Base-by-base conservation (phyloP, 2,113 vertebrate genomes). In the Sakesphorus luctuosus region DNA sequence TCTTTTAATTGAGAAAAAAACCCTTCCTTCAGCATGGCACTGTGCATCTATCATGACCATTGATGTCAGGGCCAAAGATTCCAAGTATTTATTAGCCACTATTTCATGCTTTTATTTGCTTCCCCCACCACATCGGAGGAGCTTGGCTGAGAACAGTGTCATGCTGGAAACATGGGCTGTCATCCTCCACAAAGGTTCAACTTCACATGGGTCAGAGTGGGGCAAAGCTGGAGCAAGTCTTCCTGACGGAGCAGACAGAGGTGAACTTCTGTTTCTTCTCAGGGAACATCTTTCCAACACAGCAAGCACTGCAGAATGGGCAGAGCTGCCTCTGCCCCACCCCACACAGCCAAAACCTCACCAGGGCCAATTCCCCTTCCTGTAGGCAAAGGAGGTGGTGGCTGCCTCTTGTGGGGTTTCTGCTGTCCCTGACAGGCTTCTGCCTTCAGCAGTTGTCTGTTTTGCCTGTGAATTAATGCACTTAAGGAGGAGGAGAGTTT, bases 31-130 rank as follows among this genome's bases (percentile, higher is more conserved):
- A 56, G 33, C 13, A 9, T 24, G 43, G 50, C 23, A 33, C 26
- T 0, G 0, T n/a, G 52, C 77, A 79, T 55, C 7, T 67, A 13
- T 55, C 53, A 24, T 18, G 29, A 58, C 33, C 52, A 28, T 10
- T 50, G 21, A 25, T 21, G 36, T 71, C 68, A 80, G 38, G 31
- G 28, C 44, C 84, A 56, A 61, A 68, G 47, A 71, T n/a, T 46
- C 35, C 47, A 91, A 36, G 67, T 36, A 18, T 10, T 7, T 28
- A 43, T n/a, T 31, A 63, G 10, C 38, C n/a, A 29, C 69, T 6
- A 31, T 65, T 78, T 65, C 4, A 3, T 59, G 52, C 11, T 38
- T 72, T 75, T 43, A 31, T 69, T 63, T 84, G 46, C 73, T 81
- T 9, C 8, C 50, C 5, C 5, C 0, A 4, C 33, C 38, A 31